Percentiles rank a stretch among this genome's conserved stretches.
Conservation (phyloP, 1,140 invertebrate species). For the Camponotus floridanus region DNA sequence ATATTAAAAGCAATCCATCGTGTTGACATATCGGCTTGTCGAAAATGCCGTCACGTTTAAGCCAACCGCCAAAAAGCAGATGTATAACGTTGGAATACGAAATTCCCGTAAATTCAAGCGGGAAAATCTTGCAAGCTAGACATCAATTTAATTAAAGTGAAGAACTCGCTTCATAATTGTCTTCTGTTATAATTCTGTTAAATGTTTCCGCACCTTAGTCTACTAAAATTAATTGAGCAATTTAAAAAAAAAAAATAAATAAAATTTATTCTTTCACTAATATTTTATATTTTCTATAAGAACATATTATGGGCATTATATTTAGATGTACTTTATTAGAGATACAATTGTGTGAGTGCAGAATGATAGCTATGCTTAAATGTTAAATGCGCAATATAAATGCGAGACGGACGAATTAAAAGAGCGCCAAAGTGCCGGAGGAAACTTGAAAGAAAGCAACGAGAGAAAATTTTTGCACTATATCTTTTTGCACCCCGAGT, state of each 20-base stretch:
- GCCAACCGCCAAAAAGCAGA: slow-evolving; percentile 32
- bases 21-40: slow-evolving; percentile 72
- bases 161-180: not conserved
- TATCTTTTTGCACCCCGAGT: slow-evolving; percentile 25
- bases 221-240: not conserved
- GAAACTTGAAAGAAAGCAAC: slow-evolving; percentile 30
- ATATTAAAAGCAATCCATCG: slow-evolving; percentile 70
- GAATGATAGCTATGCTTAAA: not conserved
- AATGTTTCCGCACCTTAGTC: not conserved
- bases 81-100: not conserved
- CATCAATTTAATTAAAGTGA: not conserved
- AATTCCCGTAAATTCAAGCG: not conserved
- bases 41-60: slow-evolving; percentile 59
- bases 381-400: slow-evolving; percentile 34
- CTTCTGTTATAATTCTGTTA: not conserved
- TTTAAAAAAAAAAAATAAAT: too few relatives aligned
- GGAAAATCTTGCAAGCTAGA: not conserved
- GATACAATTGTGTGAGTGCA: not conserved
- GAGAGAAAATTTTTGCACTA: slow-evolving; percentile 27
- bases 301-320: too few relatives aligned
- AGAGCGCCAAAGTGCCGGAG: slow-evolving; percentile 9
- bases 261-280: too few relatives aligned
- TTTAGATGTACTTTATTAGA: too few relatives aligned
- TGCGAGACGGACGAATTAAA: slow-evolving; percentile 44
- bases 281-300: too few relatives aligned